phyloP scores from a whole-genome alignment of 2,888 invertebrate genomes.

The Agrilus biguttatus region DNA sequence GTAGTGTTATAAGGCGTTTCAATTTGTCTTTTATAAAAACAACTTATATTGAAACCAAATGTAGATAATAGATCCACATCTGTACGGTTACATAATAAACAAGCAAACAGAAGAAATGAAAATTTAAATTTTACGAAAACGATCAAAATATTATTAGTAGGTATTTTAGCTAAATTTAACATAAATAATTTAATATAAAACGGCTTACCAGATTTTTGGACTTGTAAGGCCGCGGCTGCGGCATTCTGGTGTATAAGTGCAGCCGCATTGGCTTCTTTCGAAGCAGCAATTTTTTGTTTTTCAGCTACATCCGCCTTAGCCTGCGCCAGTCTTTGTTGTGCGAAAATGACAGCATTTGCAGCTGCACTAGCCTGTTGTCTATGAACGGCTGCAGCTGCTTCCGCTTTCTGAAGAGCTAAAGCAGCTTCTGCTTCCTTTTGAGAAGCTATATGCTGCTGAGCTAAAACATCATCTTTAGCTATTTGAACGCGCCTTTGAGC shows the following conservation, averaged over 20 bases:
- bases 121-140: too few species aligned
- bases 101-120: too few species aligned
- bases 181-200: too few species aligned
- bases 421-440: constrained; percentile 61
- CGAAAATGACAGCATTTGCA: constrained; percentile 48
- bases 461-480: constrained; percentile 55
- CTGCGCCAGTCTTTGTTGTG: constrained; percentile 55
- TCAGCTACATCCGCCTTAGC: constrained; percentile 57
- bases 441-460: constrained; percentile 57
- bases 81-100: too few species aligned
- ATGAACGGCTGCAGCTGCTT: constrained; percentile 52
- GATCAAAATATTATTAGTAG: too few species aligned
- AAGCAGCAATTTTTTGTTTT: constrained; percentile 56
- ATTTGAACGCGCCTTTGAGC: constrained; percentile 61
- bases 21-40: too few species aligned
- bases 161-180: too few species aligned
- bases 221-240: constrained; percentile 52
- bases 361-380: constrained; percentile 52
- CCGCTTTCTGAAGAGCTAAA: constrained; percentile 33
- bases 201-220: constrained; percentile 44
- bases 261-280: constrained; percentile 59
- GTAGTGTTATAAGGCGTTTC: too few species aligned
- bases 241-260: constrained; percentile 56
- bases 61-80: too few species aligned
- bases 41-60: too few species aligned